Percentiles rank a stretch among this genome's conserved stretches.
These are phyloP conservation scores for Nezara viridula DNA, from an alignment of 2,888 invertebrate species.

Conservation along the genomic window DNA sequence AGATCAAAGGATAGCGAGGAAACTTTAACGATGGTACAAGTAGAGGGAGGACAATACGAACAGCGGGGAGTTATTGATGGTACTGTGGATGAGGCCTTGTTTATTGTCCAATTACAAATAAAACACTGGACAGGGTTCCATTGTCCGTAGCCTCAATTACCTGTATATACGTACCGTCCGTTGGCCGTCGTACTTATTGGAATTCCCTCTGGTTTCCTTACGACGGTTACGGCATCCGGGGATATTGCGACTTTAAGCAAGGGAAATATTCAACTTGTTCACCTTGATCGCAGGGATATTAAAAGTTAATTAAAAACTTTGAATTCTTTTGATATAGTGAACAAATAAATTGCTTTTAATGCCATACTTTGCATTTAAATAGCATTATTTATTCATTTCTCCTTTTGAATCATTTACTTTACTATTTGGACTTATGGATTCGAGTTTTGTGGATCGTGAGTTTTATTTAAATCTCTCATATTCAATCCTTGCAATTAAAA, in stretches of 20 bases:
- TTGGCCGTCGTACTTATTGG: slow-evolving; percentile 32
- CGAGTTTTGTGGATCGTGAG: no score
- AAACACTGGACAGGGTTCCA: slow-evolving; percentile 26
- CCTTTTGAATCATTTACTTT: no score
- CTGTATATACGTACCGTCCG: background rate
- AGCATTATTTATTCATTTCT: no score
- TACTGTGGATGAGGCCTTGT: slow-evolving; percentile 32
- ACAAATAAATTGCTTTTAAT: background rate
- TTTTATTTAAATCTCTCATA: no score
- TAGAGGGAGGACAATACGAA: slow-evolving; percentile 39
- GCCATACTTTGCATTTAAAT: no score
- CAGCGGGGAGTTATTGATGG: slow-evolving; percentile 43
- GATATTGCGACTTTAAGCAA: background rate
- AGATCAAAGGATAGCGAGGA: slow-evolving; percentile 45
- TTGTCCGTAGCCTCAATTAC: slow-evolving; percentile 24
- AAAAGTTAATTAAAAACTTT: background rate
- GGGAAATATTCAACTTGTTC: background rate
- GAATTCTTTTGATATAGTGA: background rate
- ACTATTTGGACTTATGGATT: no score
- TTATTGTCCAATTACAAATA: slow-evolving; percentile 51
- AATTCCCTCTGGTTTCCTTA: background rate
- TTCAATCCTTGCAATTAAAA: no score
- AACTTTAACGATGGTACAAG: slow-evolving; percentile 44
- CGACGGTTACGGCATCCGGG: background rate
- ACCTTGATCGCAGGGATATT: background rate